These are phyloP conservation scores for Podilymbus podiceps DNA, from an alignment of 2,113 vertebrate species.

Conservation along the genomic window DNA sequence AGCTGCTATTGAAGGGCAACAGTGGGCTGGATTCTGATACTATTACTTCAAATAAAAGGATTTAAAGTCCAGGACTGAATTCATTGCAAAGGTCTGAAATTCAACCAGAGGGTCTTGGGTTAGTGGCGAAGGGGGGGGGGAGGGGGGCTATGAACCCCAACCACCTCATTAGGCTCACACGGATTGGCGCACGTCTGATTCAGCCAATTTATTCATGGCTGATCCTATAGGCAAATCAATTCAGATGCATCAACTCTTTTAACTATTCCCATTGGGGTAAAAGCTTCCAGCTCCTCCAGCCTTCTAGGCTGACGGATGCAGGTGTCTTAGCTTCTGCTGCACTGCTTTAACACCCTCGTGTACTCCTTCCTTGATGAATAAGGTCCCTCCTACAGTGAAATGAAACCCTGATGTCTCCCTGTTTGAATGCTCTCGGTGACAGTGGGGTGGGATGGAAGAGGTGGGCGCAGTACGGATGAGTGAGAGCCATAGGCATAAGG, in stretches of 20 bases:
- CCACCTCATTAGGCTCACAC: not conserved
- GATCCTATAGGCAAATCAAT: not conserved
- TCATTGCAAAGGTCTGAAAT: not conserved
- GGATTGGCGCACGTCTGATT: not conserved
- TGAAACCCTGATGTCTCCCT: not conserved
- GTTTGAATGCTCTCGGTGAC: not conserved
- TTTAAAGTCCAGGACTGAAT: not conserved
- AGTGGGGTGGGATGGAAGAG: not conserved
- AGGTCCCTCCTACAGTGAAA: not conserved
- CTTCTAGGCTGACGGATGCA: slow-evolving; percentile 1
- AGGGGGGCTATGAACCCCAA: not conserved
- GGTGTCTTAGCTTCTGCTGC: not conserved
- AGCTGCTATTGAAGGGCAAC: not conserved
- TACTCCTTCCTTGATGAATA: not conserved
- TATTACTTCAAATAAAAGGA: not conserved
- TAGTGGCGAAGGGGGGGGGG: not conserved
- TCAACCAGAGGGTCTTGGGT: not conserved
- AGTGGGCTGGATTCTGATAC: not conserved
- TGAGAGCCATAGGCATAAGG: not conserved
- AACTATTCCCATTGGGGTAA: not conserved
- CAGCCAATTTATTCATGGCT: not conserved
- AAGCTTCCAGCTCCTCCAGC: slow-evolving; percentile 9
- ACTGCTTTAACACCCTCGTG: not conserved
- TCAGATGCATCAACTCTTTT: not conserved
- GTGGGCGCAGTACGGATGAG: not conserved